Evolutionary conservation across 2,113 vertebrate species (phyloP), one percentile per base, ranked within the genome.

Genomic region (Xiphophorus couchianus): DNA sequence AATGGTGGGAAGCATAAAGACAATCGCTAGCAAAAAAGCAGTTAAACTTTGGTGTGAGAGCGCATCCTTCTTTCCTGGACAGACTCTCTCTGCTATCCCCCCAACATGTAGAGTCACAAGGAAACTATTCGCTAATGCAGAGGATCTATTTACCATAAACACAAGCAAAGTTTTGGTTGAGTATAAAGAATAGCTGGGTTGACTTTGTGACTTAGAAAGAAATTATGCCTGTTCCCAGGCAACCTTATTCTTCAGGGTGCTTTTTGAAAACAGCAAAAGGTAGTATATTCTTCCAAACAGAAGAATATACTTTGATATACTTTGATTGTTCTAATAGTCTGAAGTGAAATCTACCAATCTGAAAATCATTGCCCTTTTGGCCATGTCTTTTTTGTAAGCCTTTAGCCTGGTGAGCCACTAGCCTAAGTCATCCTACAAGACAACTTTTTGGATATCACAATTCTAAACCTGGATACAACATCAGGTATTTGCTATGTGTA

Each of bases 1-100:
- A 87, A 85, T 76, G 69, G 88, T 62, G 65, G 66, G 67, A 70
- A 83, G 78, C 89, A 81, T 86, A 86, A 85, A 89, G 91, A 88
- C 88, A 92, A 84, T 84, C 81, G 84, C 81, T 88, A 33, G 37
- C 69, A 76, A 83, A 64, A 35, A 68, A 44, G 62, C 66, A 29
- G 84, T 82, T 76, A 78, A 72, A 80, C 83, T 80, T 76, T 69
- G 80, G 62, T 44, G 70, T 72, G 69, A 72, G 69, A 74, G 77
- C 63, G 51, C 71, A 51, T 76, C 78, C 70, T 74, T 31, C 29
- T 5, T 17, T 30, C 28, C 28, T 28, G 48, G 30, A 74, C 17
- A 3, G 33, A 68, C 30, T 28, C 48, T 77, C 65, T 48, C 65
- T 33, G 27, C n/a, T 42, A 6, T 42, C 27, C 60, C 33, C 64